Evolutionary conservation across 2,888 invertebrate genomes (phyloP).

Genomic region (Protophormia terraenovae): DNA sequence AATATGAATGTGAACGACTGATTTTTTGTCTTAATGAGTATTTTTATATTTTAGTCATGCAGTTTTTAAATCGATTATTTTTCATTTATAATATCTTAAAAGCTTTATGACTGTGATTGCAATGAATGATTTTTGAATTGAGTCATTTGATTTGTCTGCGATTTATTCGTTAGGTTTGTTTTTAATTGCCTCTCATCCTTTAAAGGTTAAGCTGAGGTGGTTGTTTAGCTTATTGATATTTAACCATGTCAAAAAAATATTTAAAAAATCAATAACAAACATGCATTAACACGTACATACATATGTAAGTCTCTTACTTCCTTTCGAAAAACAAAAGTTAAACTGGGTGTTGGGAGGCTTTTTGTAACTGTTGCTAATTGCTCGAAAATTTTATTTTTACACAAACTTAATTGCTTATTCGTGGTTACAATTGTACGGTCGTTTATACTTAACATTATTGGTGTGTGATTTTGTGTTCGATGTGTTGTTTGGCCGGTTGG

Average conservation of each 20-base stretch:
- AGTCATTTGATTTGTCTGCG: slow-evolving; percentile 7
- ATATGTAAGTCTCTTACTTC: slow-evolving; percentile 4
- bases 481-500: slow-evolving; percentile 10
- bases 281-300: neutral
- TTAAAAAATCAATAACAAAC: slow-evolving; percentile 55
- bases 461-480: slow-evolving; percentile 2
- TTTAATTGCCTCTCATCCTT: neutral
- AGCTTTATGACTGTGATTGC: neutral
- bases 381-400: slow-evolving; percentile 47
- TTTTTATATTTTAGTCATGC: slow-evolving; percentile 23
- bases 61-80: slow-evolving; percentile 9
- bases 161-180: neutral
- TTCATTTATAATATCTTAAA: neutral
- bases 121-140: neutral
- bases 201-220: slow-evolving; percentile 8
- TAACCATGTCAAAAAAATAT: neutral
- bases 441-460: neutral
- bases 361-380: slow-evolving; percentile 65
- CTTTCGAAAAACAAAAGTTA: neutral
- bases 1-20: no score
- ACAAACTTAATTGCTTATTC: slow-evolving; percentile 53
- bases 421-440: slow-evolving; percentile 33
- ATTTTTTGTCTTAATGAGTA: neutral
- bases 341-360: neutral
- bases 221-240: neutral